Percentiles rank a stretch among this genome's conserved stretches.
phyloP scores from a whole-genome alignment of 2,797 vertebrate genomes.

The Tolypeutes matacus region DNA sequence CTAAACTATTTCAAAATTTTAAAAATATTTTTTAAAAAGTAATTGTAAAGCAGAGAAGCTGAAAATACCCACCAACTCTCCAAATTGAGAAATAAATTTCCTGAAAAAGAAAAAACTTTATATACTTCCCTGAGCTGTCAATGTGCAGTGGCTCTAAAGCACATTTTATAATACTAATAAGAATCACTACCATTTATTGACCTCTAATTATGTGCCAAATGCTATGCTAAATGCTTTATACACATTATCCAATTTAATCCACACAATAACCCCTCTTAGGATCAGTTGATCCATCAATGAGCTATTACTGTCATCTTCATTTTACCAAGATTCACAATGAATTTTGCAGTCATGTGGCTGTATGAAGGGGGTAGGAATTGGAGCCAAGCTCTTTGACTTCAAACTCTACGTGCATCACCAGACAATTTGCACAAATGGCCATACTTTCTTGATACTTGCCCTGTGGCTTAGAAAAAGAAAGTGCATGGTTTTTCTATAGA shows the following conservation, averaged over 20 bases:
- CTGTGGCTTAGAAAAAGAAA: background rate
- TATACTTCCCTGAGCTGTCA: background rate
- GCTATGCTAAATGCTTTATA: background rate
- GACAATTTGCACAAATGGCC: background rate
- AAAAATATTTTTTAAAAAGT: background rate
- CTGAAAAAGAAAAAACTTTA: background rate
- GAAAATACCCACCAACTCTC: background rate
- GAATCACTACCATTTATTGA: background rate
- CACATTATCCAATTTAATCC: background rate
- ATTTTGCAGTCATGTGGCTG: background rate
- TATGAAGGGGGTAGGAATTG: background rate
- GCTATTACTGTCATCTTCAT: background rate
- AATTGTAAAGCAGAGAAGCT: background rate
- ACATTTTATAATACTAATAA: conserved; percentile 11
- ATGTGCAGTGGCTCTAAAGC: background rate
- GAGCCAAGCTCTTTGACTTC: background rate
- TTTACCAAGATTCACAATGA: background rate
- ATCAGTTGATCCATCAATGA: background rate
- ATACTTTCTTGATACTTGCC: background rate
- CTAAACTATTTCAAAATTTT: background rate
- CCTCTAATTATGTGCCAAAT: background rate
- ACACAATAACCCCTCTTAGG: background rate
- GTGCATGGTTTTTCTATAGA: background rate
- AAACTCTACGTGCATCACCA: background rate
- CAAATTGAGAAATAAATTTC: background rate